These are phyloP conservation scores for Sceloporus tristichus DNA, from an alignment of 2,113 vertebrate genomes.

Conservation along the genomic window DNA sequence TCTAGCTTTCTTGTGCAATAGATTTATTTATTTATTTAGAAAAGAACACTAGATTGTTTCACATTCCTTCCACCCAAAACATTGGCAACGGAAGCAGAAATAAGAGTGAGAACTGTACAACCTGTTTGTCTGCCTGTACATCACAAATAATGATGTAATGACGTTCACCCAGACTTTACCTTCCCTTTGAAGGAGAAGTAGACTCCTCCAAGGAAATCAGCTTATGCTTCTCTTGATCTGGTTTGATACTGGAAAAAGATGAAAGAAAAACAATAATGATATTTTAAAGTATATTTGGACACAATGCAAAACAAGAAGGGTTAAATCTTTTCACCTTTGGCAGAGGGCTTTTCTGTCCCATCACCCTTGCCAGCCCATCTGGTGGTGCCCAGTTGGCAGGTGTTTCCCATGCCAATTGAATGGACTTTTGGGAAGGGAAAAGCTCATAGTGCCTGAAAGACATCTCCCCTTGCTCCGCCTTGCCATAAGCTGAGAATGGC, in stretches of 20 bases:
- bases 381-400: no score
- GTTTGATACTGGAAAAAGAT: constrained; percentile 42
- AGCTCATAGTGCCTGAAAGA: neutral
- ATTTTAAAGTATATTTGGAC: neutral
- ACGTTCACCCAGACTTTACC: constrained; percentile 35
- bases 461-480: no score
- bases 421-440: neutral
- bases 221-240: constrained; percentile 41
- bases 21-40: no score
- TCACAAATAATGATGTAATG: neutral
- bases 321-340: neutral
- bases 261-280: neutral
- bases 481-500: fast-evolving
- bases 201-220: neutral
- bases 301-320: neutral
- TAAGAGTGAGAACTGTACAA: neutral
- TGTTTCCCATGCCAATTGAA: no score
- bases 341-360: neutral
- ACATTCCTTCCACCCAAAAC: no score
- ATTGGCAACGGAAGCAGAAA: no score
- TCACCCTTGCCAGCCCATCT: neutral
- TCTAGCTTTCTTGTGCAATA: neutral
- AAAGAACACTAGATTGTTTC: no score
- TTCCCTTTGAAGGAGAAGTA: fast-evolving
- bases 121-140: neutral